phyloP scores from a whole-genome alignment of 1,140 invertebrate genomes.

The Melanaphis sacchari region DNA sequence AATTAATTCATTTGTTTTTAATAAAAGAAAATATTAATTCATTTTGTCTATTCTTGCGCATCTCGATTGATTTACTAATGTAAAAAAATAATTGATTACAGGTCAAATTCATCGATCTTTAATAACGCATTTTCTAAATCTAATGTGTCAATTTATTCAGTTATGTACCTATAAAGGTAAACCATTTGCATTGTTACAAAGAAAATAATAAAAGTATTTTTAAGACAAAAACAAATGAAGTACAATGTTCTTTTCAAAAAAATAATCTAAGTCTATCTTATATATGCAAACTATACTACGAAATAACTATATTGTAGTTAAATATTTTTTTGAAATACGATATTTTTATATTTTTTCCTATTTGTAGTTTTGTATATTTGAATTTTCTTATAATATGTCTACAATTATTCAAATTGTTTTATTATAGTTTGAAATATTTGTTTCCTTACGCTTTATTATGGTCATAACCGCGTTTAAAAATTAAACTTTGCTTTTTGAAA shows the following conservation, averaged over 20 bases:
- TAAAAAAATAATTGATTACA: neutral
- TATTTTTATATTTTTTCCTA: neutral
- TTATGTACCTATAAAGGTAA: neutral
- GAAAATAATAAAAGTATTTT: slow-evolving; percentile 58
- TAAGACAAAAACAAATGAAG: slow-evolving; percentile 49
- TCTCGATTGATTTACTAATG: neutral
- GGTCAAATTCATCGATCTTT: neutral
- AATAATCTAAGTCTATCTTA: too few relatives aligned
- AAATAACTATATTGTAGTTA: neutral
- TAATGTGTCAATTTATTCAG: neutral
- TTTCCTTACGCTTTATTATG: neutral
- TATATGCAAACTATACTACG: too few relatives aligned
- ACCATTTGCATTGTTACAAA: slow-evolving; percentile 44
- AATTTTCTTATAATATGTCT: neutral
- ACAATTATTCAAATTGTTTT: neutral
- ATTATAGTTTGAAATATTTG: neutral
- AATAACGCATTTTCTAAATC: neutral
- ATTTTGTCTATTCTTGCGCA: neutral
- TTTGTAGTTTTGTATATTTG: neutral
- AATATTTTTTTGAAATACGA: too few relatives aligned
- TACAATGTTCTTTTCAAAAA: too few relatives aligned
- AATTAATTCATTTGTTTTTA: too few relatives aligned
- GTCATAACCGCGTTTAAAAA: neutral
- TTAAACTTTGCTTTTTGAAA: neutral
- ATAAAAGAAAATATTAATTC: neutral